These are phyloP conservation scores for Geodia barretti DNA, from an alignment of 37 sponge, comb jelly and placozoan species.

Conservation along the genomic window DNA sequence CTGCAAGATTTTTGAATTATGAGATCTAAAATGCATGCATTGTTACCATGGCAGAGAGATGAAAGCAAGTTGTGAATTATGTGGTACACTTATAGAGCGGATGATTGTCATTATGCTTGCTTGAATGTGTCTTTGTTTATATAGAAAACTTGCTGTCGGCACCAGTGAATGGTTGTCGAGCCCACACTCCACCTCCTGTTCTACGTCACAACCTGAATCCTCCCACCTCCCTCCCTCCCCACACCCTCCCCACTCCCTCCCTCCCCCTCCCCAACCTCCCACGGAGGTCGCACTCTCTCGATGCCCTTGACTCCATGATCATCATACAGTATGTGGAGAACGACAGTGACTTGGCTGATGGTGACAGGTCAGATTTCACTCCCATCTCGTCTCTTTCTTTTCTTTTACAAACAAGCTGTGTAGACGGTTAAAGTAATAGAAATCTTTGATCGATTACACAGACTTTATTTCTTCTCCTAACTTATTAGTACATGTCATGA, in stretches of 20 bases:
- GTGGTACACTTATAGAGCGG: neutral
- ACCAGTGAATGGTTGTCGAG: neutral
- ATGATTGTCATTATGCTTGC: neutral
- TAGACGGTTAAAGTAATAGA: too few species aligned
- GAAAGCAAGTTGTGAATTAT: too few species aligned
- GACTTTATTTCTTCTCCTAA: too few species aligned
- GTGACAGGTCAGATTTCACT: neutral
- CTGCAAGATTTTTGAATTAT: too few species aligned
- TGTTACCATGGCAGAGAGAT: too few species aligned
- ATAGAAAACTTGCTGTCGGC: neutral
- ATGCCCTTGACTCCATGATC: conserved; percentile 30
- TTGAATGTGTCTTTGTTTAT: neutral
- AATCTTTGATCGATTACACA: too few species aligned
- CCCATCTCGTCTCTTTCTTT: too few species aligned
- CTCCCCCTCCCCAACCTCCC: neutral
- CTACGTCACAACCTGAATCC: neutral
- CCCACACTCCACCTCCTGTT: neutral
- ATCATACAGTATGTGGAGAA: conserved; percentile 33
- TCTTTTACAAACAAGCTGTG: too few species aligned
- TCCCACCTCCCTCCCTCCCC: conserved; percentile 12
- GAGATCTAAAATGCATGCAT: too few species aligned
- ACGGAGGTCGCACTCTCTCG: neutral
- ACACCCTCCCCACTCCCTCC: neutral
- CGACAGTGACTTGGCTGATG: neutral
- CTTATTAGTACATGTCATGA: too few species aligned